These are phyloP conservation scores for Fringilla coelebs DNA, from an alignment of 2,797 vertebrate species.

Conservation along the genomic window DNA sequence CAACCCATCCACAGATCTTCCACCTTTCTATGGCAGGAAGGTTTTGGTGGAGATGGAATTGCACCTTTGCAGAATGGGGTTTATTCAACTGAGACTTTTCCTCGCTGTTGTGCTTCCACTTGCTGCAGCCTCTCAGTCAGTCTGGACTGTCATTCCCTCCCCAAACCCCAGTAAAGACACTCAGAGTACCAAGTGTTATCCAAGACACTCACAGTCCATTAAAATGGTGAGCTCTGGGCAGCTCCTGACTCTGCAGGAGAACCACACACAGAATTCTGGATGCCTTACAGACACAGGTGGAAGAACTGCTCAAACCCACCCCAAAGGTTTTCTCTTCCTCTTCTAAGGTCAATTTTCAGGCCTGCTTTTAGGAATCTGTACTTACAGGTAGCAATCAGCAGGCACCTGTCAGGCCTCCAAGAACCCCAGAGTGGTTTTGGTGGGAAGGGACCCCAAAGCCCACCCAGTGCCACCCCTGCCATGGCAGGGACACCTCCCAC, in stretches of 20 bases:
- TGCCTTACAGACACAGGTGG: accelerated
- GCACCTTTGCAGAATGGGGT: neutral
- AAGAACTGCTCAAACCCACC: neutral
- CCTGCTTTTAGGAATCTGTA: neutral
- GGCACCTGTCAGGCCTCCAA: neutral
- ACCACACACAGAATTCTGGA: neutral
- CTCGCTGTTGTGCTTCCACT: accelerated
- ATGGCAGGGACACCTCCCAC: neutral
- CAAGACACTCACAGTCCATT: neutral
- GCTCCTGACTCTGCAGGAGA: neutral
- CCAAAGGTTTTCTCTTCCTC: neutral
- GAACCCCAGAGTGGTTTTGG: neutral
- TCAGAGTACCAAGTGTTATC: neutral
- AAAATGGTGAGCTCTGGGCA: neutral
- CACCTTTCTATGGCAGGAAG: neutral
- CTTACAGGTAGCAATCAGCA: neutral
- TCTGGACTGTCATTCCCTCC: neutral
- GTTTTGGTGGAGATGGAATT: neutral
- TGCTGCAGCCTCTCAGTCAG: neutral
- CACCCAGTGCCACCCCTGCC: neutral
- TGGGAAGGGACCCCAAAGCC: neutral
- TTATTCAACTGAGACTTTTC: neutral
- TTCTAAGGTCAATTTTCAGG: neutral
- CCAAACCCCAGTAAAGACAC: neutral
- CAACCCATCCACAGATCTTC: neutral